phyloP scores from a whole-genome alignment of 2,113 vertebrate species.

The Petrocephalus zakoni region DNA sequence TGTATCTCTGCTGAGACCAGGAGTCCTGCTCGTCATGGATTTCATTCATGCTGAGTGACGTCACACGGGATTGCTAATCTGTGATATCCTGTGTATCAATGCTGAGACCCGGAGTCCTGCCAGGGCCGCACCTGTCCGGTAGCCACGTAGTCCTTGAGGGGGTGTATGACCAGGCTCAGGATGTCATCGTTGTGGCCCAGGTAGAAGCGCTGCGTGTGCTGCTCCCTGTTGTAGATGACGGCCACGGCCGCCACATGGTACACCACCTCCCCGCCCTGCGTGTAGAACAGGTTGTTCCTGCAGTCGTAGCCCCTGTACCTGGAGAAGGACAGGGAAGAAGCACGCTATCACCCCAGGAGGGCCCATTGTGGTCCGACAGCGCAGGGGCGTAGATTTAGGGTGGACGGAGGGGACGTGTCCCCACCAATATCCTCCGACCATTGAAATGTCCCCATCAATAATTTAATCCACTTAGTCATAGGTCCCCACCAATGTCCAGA shows the following conservation, averaged over 20 bases:
- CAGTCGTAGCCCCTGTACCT: slow-evolving; percentile 95
- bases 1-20: no score
- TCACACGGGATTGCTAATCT: no score
- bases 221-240: slow-evolving; percentile 79
- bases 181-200: slow-evolving; percentile 92
- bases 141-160: slow-evolving; percentile 84
- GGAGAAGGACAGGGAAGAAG: neutral
- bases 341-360: neutral
- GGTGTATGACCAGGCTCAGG: slow-evolving; percentile 82
- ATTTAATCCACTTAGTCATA: no score
- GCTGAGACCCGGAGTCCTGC: no score
- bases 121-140: slow-evolving; percentile 74
- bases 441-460: no score
- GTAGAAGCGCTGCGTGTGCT: slow-evolving; percentile 87
- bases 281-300: slow-evolving; percentile 93
- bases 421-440: no score
- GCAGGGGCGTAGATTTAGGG: no score
- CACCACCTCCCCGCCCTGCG: slow-evolving; percentile 81
- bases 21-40: neutral
- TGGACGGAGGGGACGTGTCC: no score
- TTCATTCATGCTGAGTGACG: neutral
- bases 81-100: no score
- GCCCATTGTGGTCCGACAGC: neutral
- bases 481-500: no score
- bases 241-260: slow-evolving; percentile 88